These are phyloP conservation scores for Zaprionus ghesquierei DNA, from an alignment of 1,140 invertebrate species.

Conservation along the genomic window DNA sequence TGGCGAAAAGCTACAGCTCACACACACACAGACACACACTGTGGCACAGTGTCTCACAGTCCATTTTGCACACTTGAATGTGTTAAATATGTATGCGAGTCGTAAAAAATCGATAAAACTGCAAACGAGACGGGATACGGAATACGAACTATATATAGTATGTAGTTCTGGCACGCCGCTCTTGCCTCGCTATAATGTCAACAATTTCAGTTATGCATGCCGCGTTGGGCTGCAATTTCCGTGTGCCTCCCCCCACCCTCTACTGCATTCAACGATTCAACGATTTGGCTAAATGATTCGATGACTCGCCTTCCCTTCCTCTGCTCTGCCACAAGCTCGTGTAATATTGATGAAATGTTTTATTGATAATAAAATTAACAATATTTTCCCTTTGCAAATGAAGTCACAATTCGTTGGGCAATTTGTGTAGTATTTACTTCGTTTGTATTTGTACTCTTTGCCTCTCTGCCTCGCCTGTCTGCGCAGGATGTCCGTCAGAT, in stretches of 20 bases:
- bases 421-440: slow-evolving; percentile 27
- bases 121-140: slow-evolving; percentile 23
- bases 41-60: neutral
- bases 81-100: slow-evolving; percentile 52
- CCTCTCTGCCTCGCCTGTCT: neutral
- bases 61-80: slow-evolving; percentile 56
- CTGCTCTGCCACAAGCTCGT: slow-evolving; percentile 28
- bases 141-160: neutral
- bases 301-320: neutral
- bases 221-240: neutral
- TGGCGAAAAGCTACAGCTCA: slow-evolving; percentile 23
- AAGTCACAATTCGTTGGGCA: slow-evolving; percentile 45
- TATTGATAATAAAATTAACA: slow-evolving; percentile 62
- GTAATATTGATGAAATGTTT: slow-evolving; percentile 61
- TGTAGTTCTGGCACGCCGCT: neutral
- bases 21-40: neutral
- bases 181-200: slow-evolving; percentile 48
- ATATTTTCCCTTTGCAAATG: slow-evolving; percentile 38
- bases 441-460: slow-evolving; percentile 6
- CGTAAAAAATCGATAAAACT: slow-evolving; percentile 73
- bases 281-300: slow-evolving; percentile 48
- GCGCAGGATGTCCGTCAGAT: slow-evolving; percentile 8
- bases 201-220: slow-evolving; percentile 55
- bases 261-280: slow-evolving; percentile 27
- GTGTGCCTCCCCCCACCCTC: neutral